Evolutionary conservation across 2,888 invertebrate species (phyloP).

Genomic region (Morpho deidamia): DNA sequence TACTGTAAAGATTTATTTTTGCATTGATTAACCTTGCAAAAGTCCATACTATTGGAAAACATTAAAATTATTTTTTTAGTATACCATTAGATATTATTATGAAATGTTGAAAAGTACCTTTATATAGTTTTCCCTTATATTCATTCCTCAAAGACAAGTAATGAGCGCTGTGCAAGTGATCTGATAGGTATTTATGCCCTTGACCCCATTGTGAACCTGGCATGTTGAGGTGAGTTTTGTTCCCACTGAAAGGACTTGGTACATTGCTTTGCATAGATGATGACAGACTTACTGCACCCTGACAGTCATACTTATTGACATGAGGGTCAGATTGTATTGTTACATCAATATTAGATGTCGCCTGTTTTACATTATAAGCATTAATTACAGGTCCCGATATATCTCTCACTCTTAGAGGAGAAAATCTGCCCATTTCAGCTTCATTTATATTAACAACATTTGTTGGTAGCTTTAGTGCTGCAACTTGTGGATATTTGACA

Average conservation of each 20-base stretch:
- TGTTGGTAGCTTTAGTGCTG: slow-evolving; percentile 76
- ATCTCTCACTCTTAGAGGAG: slow-evolving; percentile 81
- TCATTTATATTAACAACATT: slow-evolving; percentile 82
- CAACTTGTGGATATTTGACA: slow-evolving; percentile 74
- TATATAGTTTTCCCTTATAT: slow-evolving; percentile 45
- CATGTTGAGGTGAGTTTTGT: slow-evolving; percentile 84
- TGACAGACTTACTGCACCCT: slow-evolving; percentile 81
- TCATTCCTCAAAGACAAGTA: slow-evolving; percentile 77
- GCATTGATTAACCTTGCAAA: too few relatives aligned
- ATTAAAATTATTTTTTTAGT: too few relatives aligned
- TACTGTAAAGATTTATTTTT: too few relatives aligned
- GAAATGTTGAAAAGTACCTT: slow-evolving; percentile 45
- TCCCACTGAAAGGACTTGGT: slow-evolving; percentile 82
- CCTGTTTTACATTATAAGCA: slow-evolving; percentile 56
- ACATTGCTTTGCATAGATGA: slow-evolving; percentile 88
- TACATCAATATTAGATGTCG: slow-evolving; percentile 46
- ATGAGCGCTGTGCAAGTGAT: slow-evolving; percentile 82
- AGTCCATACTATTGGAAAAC: too few relatives aligned
- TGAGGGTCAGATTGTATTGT: slow-evolving; percentile 73
- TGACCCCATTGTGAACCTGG: slow-evolving; percentile 86
- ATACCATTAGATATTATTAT: not conserved
- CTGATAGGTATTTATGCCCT: slow-evolving; percentile 83
- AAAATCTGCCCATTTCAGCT: slow-evolving; percentile 81
- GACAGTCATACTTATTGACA: slow-evolving; percentile 83
- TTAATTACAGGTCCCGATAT: slow-evolving; percentile 79